Conservation (phyloP, 2,113 vertebrate species). For the Rana temporaria region DNA sequence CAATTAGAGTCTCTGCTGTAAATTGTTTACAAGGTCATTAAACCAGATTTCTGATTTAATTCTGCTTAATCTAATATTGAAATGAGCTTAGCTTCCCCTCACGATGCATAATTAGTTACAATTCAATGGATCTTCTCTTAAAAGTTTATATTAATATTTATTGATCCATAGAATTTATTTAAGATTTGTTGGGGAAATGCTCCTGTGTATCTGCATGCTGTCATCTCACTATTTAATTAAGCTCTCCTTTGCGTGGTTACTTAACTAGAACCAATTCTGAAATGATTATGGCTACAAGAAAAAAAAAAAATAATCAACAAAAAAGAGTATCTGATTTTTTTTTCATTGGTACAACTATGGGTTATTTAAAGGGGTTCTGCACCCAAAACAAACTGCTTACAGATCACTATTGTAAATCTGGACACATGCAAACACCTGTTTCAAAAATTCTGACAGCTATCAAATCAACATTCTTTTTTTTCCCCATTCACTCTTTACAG, state of each 20-base stretch:
- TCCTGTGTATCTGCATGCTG: slow-evolving; percentile 15
- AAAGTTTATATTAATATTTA: slow-evolving; percentile 62
- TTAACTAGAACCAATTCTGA: slow-evolving; percentile 20
- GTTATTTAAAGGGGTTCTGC: neutral
- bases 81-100: slow-evolving; percentile 65
- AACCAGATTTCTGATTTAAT: slow-evolving; percentile 61
- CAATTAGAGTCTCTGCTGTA: slow-evolving; percentile 57
- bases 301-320: neutral
- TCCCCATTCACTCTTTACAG: too few species aligned
- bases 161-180: slow-evolving; percentile 66
- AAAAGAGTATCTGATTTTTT: slow-evolving; percentile 3
- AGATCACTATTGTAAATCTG: too few species aligned
- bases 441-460: too few species aligned
- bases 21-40: slow-evolving; percentile 61
- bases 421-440: too few species aligned
- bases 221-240: slow-evolving; percentile 49
- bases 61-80: slow-evolving; percentile 60
- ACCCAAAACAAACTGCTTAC: neutral
- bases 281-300: slow-evolving; percentile 5
- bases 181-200: slow-evolving; percentile 47
- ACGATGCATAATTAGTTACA: slow-evolving; percentile 70
- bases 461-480: too few species aligned
- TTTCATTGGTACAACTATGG: neutral
- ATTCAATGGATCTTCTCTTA: slow-evolving; percentile 68
- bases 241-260: slow-evolving; percentile 23